phyloP scores from a whole-genome alignment of 1,140 invertebrate genomes.

The Bilobella aurantiaca region DNA sequence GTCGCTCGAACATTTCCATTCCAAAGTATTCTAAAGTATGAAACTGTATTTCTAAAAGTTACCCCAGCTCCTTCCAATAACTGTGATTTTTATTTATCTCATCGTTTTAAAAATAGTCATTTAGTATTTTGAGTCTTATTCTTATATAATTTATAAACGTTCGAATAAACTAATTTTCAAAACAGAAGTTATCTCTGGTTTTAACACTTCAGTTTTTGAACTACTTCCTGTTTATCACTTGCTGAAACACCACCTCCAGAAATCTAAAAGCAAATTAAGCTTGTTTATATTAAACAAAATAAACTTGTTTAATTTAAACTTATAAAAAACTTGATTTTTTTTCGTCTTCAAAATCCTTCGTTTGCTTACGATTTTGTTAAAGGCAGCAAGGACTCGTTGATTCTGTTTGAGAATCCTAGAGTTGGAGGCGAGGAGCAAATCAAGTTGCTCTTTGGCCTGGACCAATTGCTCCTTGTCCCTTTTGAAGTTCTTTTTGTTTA shows the following conservation, averaged over 20 bases:
- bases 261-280: too few relatives aligned
- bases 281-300: too few relatives aligned
- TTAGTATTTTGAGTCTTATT: background rate
- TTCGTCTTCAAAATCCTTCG: background rate
- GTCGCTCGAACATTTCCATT: too few relatives aligned
- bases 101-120: background rate
- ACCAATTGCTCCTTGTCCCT: conserved; percentile 26
- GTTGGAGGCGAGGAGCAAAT: background rate
- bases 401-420: conserved; percentile 4
- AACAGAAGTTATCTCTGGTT: too few relatives aligned
- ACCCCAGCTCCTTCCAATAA: background rate
- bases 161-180: too few relatives aligned
- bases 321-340: background rate
- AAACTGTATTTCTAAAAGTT: background rate
- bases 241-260: too few relatives aligned
- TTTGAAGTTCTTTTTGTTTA: conserved; percentile 13
- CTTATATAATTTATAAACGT: background rate
- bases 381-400: background rate
- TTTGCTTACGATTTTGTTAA: conserved; percentile 1
- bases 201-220: too few relatives aligned
- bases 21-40: background rate
- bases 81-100: background rate
- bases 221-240: too few relatives aligned
- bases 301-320: background rate
- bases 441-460: conserved; percentile 16